Percentiles rank a stretch among this genome's conserved stretches.
Evolutionary conservation across 2,113 vertebrate genomes (phyloP).

Genomic region (Synodontis membranacea): DNA sequence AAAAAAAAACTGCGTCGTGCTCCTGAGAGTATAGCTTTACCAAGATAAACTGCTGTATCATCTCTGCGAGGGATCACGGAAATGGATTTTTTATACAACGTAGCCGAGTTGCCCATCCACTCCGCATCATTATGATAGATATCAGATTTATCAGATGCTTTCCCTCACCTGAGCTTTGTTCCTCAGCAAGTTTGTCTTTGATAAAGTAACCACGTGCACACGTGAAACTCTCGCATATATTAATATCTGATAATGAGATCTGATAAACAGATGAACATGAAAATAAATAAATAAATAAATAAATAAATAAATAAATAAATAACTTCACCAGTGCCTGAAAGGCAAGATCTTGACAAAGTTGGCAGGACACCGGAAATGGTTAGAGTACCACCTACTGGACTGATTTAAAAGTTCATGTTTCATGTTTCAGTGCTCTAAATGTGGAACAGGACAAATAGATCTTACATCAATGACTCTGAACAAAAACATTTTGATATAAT

Average conservation of each 20-base stretch:
- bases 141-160: neutral
- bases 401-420: slow-evolving; percentile 46
- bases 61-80: slow-evolving; percentile 36
- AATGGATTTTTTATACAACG: slow-evolving; percentile 19
- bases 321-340: neutral
- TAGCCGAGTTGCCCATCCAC: neutral
- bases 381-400: slow-evolving; percentile 74
- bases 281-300: neutral
- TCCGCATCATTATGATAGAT: slow-evolving; percentile 1
- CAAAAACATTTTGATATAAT: neutral
- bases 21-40: slow-evolving; percentile 17
- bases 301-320: neutral
- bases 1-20: neutral
- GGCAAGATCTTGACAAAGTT: neutral
- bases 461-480: neutral
- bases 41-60: slow-evolving; percentile 43
- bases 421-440: neutral
- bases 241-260: slow-evolving; percentile 69
- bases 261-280: slow-evolving; percentile 53
- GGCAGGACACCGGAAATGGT: slow-evolving; percentile 50
- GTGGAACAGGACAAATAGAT: neutral
- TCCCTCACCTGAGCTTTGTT: neutral
- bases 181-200: neutral
- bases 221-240: slow-evolving; percentile 65
- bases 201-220: slow-evolving; percentile 15